Evolutionary conservation across 1,140 invertebrate species (phyloP).

Genomic region (Ridgeia piscesae): DNA sequence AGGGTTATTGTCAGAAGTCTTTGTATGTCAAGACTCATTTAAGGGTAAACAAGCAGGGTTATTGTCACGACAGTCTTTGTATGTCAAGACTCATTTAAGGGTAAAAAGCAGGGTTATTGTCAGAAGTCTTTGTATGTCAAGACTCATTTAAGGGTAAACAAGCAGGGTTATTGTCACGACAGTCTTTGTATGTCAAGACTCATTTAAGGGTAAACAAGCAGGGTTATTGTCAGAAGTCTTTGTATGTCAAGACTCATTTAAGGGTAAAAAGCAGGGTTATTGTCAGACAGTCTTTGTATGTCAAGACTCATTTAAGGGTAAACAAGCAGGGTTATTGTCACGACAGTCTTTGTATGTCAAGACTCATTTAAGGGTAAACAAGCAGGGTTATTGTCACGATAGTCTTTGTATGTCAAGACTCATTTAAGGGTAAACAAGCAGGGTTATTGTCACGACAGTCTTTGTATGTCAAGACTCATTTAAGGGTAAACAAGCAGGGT

Average conservation of each 20-base stretch:
- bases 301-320: too few species aligned
- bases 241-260: too few species aligned
- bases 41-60: neutral
- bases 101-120: neutral
- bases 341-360: neutral
- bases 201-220: neutral
- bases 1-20: neutral
- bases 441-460: neutral
- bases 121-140: neutral
- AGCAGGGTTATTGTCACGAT: neutral
- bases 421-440: neutral
- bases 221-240: neutral
- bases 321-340: neutral
- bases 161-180: neutral
- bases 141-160: neutral
- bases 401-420: neutral
- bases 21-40: too few species aligned
- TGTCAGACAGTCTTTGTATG: neutral
- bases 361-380: neutral
- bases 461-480: too few species aligned
- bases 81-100: constrained; percentile 19
- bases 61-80: neutral
- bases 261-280: constrained; percentile 25
- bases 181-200: neutral
- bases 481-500: neutral